A percentile compares a stretch with the other conserved stretches of the same genome.
Evolutionary conservation across 2,888 invertebrate genomes (phyloP).

Genomic region (Pollenia griseotomentosa): DNA sequence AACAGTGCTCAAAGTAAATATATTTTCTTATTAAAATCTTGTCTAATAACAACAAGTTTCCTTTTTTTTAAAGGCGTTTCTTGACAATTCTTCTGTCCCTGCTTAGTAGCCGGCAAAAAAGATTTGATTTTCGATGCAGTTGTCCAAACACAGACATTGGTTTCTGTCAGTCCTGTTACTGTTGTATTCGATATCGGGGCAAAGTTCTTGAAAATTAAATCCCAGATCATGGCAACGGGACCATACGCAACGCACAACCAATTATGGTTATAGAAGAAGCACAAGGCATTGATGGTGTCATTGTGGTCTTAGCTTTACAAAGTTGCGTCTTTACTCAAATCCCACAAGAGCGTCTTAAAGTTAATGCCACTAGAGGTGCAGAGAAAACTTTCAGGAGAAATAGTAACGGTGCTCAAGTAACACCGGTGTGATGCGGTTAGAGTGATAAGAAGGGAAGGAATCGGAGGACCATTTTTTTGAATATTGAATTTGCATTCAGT

Average conservation of each 20-base stretch:
- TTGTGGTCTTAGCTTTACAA: constrained; percentile 99
- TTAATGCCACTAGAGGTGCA: constrained; percentile 99
- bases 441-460: constrained; percentile 99
- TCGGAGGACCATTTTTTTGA: constrained; percentile 96
- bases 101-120: constrained; percentile 97
- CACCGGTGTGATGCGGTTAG: constrained; percentile 96
- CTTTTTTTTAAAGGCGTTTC: constrained; percentile 37
- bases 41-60: constrained; percentile 48
- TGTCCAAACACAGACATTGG: constrained; percentile 97
- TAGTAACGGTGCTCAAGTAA: constrained; percentile 99
- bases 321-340: constrained; percentile 99
- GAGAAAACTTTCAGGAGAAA: constrained; percentile 99
- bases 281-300: constrained; percentile 98
- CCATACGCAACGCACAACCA: constrained; percentile 99
- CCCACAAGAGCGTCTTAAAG: constrained; percentile 99
- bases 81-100: constrained; percentile 2
- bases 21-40: constrained; percentile 65
- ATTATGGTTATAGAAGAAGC: constrained; percentile 99
- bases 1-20: constrained; percentile 75
- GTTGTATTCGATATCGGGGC: constrained; percentile 95
- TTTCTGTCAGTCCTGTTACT: constrained; percentile 95
- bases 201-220: constrained; percentile 98
- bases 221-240: constrained; percentile 99
- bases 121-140: constrained; percentile 99
- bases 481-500: constrained; percentile 99